Base-by-base conservation (phyloP, 2,113 vertebrate species). In the Neolamprologus falcicula region DNA sequence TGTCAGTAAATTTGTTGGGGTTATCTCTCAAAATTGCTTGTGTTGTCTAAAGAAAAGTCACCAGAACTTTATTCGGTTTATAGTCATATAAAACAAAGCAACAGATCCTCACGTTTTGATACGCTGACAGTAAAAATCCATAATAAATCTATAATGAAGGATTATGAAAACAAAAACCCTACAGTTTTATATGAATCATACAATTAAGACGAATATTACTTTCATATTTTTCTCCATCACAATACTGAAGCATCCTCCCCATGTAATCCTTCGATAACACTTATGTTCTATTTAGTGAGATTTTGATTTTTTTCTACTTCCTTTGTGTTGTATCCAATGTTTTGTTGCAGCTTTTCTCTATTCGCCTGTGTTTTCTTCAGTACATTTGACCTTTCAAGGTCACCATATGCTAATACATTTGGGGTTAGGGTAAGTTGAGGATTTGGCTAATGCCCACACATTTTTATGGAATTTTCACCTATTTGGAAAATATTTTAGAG, bases 1-100 rank as follows among this genome's bases (percentile, higher is more conserved):
- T 57, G 4, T 26, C 59, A 80, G 55, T 59, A 83, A n/a, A 84
- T 78, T 79, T 59, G 81, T 86, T 79, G 16, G 13, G 87, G 84
- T 59, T 79, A 71, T 85, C 76, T n/a, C 28, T 47, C 53, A 78
- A 19, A n/a, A 40, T 61, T 5, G n/a, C 21, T 73, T 47, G n/a
- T 79, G 19, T 85, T 76, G 40, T 57, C 5, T 40, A 28, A 47
- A 35, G 24, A 24, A 59, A 47, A 28, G 40, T 11, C 14, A 11
- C 19, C 50, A 16, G 35, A 47, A 79, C 26, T 19, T 50, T 50
- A 50, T 17, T 37, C 3, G 1, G 35, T 54, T 73, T 26, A 31
- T 26, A 42, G 21, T 55, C 31, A 55, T 73, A 3, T 83, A 12
- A 35, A 24, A 7, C 28, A 28, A 9, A 55, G 47, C 33, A 40